Evolutionary conservation across 2,888 invertebrate species (phyloP).

Genomic region (Lypha dubia): DNA sequence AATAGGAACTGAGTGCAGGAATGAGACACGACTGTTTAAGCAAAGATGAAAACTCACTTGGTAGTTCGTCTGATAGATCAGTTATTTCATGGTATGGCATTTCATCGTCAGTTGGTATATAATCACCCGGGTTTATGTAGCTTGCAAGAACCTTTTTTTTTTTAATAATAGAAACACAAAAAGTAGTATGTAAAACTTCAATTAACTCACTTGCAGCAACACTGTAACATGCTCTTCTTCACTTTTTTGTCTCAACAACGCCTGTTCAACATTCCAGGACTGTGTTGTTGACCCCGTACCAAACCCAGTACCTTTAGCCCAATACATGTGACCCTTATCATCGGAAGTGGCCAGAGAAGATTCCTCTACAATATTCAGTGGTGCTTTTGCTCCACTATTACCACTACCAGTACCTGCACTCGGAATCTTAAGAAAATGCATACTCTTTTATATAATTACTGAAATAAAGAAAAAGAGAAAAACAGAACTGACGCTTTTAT

Average conservation of each 20-base stretch:
- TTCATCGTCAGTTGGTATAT: conserved; percentile 83
- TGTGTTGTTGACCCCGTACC: conserved; percentile 97
- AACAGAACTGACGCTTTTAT: not conserved
- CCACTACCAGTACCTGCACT: conserved; percentile 65
- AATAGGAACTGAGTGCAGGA: conserved; percentile 94
- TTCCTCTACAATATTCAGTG: conserved; percentile 80
- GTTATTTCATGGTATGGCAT: conserved; percentile 82
- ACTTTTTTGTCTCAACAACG: conserved; percentile 92
- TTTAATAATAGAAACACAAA: not conserved
- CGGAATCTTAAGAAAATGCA: conserved; percentile 18
- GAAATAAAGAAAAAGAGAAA: not conserved
- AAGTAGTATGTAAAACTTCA: not conserved
- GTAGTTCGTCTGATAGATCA: conserved; percentile 85
- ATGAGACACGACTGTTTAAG: conserved; percentile 92
- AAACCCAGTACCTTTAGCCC: conserved; percentile 98
- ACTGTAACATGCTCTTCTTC: conserved; percentile 98
- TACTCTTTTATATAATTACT: not conserved
- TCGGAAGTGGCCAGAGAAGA: conserved; percentile 84
- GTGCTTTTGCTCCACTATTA: conserved; percentile 74
- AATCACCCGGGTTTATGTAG: conserved; percentile 91
- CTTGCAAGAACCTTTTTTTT: conserved; percentile 89
- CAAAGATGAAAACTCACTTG: conserved; percentile 89
- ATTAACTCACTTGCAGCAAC: conserved; percentile 85
- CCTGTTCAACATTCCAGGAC: conserved; percentile 98
- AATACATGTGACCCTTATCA: conserved; percentile 91